phyloP scores from a whole-genome alignment of 1,140 invertebrate species.

The Saccostrea glomerata region DNA sequence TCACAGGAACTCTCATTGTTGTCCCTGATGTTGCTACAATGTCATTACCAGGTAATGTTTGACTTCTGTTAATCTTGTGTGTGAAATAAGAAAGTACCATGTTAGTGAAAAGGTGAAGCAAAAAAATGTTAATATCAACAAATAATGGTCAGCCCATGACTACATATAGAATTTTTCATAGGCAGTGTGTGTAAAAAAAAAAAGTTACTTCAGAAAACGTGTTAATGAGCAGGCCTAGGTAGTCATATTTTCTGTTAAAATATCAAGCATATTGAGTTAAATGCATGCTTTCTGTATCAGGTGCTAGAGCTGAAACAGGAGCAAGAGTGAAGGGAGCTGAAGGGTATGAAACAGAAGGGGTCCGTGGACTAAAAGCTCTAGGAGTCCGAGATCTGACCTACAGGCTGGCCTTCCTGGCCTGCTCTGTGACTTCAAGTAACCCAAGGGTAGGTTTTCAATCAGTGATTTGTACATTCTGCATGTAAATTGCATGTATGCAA shows the following conservation, averaged over 20 bases:
- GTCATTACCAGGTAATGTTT: conserved; percentile 86
- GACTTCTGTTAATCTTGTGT: not conserved
- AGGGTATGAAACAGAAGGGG: conserved; percentile 89
- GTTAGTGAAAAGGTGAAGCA: too few relatives aligned
- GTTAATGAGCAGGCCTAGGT: too few relatives aligned
- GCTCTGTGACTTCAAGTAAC: conserved; percentile 92
- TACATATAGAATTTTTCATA: too few relatives aligned
- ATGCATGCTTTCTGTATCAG: conserved; percentile 59
- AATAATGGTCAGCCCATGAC: too few relatives aligned
- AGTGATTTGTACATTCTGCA: too few relatives aligned
- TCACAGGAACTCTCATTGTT: conserved; percentile 97
- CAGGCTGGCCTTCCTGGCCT: conserved; percentile 95
- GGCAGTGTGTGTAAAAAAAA: too few relatives aligned
- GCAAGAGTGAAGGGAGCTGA: conserved; percentile 86
- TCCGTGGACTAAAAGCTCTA: conserved; percentile 94
- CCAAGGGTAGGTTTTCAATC: conserved; percentile 82
- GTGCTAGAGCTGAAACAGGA: conserved; percentile 89
- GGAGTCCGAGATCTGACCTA: conserved; percentile 98
- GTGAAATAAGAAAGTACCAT: too few relatives aligned
- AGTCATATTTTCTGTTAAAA: too few relatives aligned
- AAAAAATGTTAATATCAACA: too few relatives aligned
- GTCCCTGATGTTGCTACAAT: conserved; percentile 96
- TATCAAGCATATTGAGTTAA: too few relatives aligned
- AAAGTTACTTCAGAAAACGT: too few relatives aligned
- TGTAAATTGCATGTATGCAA: too few relatives aligned